Conservation (phyloP, 2,888 invertebrate species). For the Rhagophthalmus giganteus region DNA sequence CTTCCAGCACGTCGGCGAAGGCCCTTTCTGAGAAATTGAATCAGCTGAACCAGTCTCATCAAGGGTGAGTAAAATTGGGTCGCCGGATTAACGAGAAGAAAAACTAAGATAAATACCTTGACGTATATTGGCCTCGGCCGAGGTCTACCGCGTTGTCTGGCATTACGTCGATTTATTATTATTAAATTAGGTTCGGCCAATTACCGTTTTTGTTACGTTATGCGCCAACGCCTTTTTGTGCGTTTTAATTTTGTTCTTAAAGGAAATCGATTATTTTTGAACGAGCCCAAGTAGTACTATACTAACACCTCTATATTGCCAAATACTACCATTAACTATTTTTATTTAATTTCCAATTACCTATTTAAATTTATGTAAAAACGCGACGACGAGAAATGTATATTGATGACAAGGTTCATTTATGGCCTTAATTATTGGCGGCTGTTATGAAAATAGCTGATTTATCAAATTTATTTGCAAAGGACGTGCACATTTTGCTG, state of each 20-base stretch:
- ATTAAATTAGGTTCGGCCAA: background rate
- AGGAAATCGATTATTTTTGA: background rate
- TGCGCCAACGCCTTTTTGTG: too few species aligned
- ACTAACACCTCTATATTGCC: background rate
- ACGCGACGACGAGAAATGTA: too few species aligned
- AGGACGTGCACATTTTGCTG: too few species aligned
- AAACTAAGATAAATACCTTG: too few species aligned
- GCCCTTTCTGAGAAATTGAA: slow-evolving; percentile 71
- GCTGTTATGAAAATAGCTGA: too few species aligned
- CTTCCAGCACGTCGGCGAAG: slow-evolving; percentile 69
- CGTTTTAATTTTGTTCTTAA: background rate
- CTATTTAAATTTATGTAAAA: too few species aligned
- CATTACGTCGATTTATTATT: background rate
- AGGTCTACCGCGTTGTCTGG: background rate
- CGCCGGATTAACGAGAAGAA: too few species aligned
- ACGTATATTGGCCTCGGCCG: background rate
- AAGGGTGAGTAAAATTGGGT: slow-evolving; percentile 65
- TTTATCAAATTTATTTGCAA: too few species aligned
- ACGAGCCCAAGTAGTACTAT: background rate
- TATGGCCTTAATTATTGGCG: too few species aligned
- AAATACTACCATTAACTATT: too few species aligned
- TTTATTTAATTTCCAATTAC: too few species aligned
- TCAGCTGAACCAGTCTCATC: slow-evolving; percentile 69
- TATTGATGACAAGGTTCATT: too few species aligned
- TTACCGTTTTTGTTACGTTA: background rate